Conservation (phyloP, 2,888 invertebrate species). For the Tipula helvola region DNA sequence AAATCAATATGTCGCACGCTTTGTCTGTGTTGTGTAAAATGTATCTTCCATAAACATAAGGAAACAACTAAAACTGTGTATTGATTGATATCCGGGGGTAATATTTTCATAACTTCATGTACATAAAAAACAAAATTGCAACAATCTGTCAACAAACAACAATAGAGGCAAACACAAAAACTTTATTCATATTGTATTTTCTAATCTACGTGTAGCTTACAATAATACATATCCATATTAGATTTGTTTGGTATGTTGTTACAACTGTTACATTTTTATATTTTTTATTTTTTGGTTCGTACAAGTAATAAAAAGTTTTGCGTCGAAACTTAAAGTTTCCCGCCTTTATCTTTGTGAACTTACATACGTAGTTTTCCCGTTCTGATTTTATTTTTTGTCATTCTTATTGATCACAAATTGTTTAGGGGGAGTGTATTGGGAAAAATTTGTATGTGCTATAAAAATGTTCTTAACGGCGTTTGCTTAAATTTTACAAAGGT, state of each 20-base stretch:
- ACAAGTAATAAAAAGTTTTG: background rate
- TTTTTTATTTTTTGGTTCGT: background rate
- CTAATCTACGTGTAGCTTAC: background rate
- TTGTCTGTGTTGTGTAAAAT: too few relatives aligned
- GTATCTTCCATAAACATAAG: too few relatives aligned
- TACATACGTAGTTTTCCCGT: background rate
- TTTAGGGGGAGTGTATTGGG: background rate
- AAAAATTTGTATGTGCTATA: background rate
- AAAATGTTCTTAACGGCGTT: background rate
- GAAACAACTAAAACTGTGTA: too few relatives aligned
- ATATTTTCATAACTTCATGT: background rate
- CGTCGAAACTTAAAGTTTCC: background rate
- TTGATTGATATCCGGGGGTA: too few relatives aligned
- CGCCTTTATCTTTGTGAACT: background rate
- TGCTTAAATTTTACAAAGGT: background rate
- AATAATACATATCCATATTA: background rate
- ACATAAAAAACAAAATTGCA: background rate
- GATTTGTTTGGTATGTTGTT: background rate
- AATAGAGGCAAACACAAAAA: background rate
- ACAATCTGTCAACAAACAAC: background rate
- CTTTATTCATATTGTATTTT: background rate
- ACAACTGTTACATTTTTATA: background rate
- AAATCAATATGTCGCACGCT: too few relatives aligned
- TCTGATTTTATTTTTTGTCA: background rate
- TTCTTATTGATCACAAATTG: background rate